A percentile compares a stretch with the other conserved stretches of the same genome.
Evolutionary conservation across 2,113 vertebrate genomes (phyloP).

Genomic region (Dasyprocta punctata): DNA sequence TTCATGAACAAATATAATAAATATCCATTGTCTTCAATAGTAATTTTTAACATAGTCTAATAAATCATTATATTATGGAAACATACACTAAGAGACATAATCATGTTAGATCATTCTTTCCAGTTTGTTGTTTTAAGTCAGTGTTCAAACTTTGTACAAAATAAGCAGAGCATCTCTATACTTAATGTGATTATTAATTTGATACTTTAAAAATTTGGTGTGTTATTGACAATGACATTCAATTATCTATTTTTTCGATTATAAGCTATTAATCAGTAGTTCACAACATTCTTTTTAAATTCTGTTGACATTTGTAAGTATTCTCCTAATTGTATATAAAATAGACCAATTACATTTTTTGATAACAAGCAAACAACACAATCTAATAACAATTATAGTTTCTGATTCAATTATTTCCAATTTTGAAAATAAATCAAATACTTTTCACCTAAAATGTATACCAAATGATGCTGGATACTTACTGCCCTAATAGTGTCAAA

Average conservation of each 20-base stretch:
- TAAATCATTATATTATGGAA: background rate
- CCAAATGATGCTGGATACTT: background rate
- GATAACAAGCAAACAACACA: background rate
- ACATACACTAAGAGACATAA: background rate
- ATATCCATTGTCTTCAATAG: background rate
- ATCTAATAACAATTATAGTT: background rate
- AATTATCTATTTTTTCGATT: constrained; percentile 17
- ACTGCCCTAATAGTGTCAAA: background rate
- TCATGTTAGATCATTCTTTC: background rate
- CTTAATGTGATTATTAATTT: background rate
- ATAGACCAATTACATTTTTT: background rate
- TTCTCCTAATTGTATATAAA: background rate
- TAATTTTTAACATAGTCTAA: background rate
- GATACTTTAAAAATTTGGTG: background rate
- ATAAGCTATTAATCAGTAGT: background rate
- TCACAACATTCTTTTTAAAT: background rate
- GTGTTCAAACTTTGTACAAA: background rate
- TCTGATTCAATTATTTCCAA: background rate
- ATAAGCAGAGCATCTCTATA: background rate
- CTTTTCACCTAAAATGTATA: background rate
- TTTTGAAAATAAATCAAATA: constrained; percentile 5
- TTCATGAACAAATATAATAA: background rate
- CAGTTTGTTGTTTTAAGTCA: background rate
- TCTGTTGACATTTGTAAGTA: background rate
- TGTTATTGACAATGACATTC: background rate